phyloP scores from a whole-genome alignment of 2,797 vertebrate genomes.

The Thamnophis elegans region DNA sequence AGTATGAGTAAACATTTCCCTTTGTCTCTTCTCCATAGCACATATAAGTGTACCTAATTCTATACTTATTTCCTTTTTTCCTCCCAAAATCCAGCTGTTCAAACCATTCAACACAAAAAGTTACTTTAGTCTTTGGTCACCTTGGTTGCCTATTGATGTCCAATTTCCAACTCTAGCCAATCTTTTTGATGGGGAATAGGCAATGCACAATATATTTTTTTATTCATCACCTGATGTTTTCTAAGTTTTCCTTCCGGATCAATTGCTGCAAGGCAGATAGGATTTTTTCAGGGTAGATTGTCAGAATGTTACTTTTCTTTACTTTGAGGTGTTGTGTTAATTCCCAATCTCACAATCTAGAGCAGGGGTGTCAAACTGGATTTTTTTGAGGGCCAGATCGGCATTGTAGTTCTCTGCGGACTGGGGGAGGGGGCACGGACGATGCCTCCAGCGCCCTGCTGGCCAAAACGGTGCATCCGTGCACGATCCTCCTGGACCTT shows the following conservation, averaged over 20 bases:
- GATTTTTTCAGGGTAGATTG: background rate
- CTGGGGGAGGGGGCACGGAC: too few relatives aligned
- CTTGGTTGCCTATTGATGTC: background rate
- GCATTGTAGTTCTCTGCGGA: too few relatives aligned
- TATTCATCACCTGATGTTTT: background rate
- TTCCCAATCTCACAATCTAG: background rate
- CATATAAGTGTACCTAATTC: background rate
- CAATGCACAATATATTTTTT: background rate
- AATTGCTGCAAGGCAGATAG: background rate
- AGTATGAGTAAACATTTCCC: background rate
- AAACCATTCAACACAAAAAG: background rate
- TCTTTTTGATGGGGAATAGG: background rate
- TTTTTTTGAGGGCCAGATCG: too few relatives aligned
- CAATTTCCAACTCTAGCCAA: background rate
- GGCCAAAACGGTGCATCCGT: too few relatives aligned
- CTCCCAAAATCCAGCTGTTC: background rate
- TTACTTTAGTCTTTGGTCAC: background rate
- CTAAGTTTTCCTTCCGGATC: background rate
- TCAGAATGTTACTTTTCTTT: background rate
- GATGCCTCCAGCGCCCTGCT: too few relatives aligned
- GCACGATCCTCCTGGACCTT: rapidly evolving
- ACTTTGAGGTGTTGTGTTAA: background rate
- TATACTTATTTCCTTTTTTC: background rate
- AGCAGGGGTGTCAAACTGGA: too few relatives aligned
- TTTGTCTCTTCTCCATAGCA: background rate